Percentiles rank a stretch among this genome's conserved stretches.
phyloP scores from a whole-genome alignment of 2,888 invertebrate species.

The Tachina lurida region DNA sequence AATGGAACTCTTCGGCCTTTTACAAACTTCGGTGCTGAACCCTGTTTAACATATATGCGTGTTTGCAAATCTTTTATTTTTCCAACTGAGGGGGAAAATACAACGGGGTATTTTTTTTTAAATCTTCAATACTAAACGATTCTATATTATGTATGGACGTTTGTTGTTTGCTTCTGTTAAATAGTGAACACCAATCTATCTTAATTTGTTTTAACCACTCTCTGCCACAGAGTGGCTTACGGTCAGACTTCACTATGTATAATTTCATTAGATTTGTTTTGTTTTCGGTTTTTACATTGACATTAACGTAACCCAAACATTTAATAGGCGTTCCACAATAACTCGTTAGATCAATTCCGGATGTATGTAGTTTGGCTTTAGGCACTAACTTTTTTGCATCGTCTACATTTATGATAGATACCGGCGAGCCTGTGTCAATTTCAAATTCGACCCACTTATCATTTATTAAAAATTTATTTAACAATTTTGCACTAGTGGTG shows the following conservation, averaged over 20 bases:
- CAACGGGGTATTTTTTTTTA: neutral
- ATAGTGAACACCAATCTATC: constrained; percentile 25
- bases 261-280: constrained; percentile 2
- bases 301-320: constrained; percentile 39
- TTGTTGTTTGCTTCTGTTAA: neutral
- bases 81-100: neutral
- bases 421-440: neutral
- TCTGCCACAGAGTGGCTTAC: constrained; percentile 25
- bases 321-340: constrained; percentile 31
- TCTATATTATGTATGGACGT: neutral
- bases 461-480: too few relatives aligned
- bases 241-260: constrained; percentile 1
- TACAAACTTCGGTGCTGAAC: constrained; percentile 30
- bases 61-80: neutral
- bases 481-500: neutral
- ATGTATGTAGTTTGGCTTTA: constrained; percentile 20
- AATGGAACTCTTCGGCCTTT: constrained; percentile 38
- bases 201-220: constrained; percentile 27
- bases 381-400: constrained; percentile 23
- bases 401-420: constrained; percentile 35
- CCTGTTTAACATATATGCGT: too few relatives aligned
- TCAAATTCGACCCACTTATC: constrained; percentile 32
- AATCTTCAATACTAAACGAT: neutral
- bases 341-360: constrained; percentile 29
- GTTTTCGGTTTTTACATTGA: constrained; percentile 9